Conservation (phyloP, 2,888 invertebrate genomes). For the Drosophila antonietae region DNA sequence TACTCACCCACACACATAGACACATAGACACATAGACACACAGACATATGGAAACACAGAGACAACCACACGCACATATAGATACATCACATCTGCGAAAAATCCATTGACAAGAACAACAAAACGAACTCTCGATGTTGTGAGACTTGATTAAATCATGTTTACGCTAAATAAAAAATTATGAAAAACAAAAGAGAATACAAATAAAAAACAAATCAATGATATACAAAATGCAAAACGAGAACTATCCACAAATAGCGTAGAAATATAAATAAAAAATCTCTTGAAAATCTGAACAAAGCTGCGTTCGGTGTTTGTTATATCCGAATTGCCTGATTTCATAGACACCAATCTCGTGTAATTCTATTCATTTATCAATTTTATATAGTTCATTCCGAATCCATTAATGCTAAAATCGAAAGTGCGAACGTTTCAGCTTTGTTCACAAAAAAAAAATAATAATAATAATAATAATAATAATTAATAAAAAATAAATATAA, state of each 20-base stretch:
- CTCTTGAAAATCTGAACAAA: slow-evolving; percentile 37
- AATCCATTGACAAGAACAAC: slow-evolving; percentile 64
- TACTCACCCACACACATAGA: slow-evolving; percentile 29
- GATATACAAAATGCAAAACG: slow-evolving; percentile 50
- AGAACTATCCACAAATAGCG: slow-evolving; percentile 42
- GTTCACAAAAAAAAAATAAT: slow-evolving; percentile 27
- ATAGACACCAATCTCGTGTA: neutral
- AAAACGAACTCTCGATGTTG: slow-evolving; percentile 84
- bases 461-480: neutral
- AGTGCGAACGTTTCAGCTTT: slow-evolving; percentile 49
- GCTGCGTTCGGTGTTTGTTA: slow-evolving; percentile 27
- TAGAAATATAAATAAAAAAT: slow-evolving; percentile 35
- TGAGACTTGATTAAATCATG: slow-evolving; percentile 84
- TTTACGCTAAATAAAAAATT: slow-evolving; percentile 67
- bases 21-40: slow-evolving; percentile 19
- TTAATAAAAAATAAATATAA: slow-evolving; percentile 19
- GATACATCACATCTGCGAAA: slow-evolving; percentile 65
- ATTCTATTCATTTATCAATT: neutral
- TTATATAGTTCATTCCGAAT: neutral
- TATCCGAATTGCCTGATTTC: slow-evolving; percentile 6
- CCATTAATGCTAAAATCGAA: slow-evolving; percentile 7
- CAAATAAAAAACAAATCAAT: slow-evolving; percentile 23
- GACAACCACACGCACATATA: slow-evolving; percentile 29
- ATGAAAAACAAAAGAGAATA: slow-evolving; percentile 1
- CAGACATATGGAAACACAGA: slow-evolving; percentile 15